phyloP scores from a whole-genome alignment of 2,888 invertebrate species.

The Trisateles emortualis region DNA sequence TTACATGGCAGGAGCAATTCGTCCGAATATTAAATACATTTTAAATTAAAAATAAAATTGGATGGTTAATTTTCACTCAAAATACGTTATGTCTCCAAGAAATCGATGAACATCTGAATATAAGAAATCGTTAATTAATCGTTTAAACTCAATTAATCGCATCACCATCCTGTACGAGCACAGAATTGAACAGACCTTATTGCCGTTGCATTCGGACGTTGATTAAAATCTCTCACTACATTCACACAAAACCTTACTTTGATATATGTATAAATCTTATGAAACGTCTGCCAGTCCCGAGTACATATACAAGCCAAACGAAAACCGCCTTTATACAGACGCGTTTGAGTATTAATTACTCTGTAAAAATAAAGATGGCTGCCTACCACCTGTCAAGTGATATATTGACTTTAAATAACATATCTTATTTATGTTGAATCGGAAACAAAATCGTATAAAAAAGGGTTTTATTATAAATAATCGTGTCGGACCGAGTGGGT shows the following conservation, averaged over 20 bases:
- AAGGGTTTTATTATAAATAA: constrained; percentile 82
- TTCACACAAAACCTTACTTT: constrained; percentile 83
- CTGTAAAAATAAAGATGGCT: constrained; percentile 49
- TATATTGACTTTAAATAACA: constrained; percentile 87
- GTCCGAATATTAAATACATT: constrained; percentile 12
- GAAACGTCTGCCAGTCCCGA: constrained; percentile 72
- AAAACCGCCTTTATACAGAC: constrained; percentile 54
- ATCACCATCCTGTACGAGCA: constrained; percentile 60
- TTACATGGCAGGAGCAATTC: constrained; percentile 25
- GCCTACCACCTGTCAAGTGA: constrained; percentile 87
- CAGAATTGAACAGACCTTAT: constrained; percentile 59
- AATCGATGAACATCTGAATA: constrained; percentile 51
- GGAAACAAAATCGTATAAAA: constrained; percentile 85
- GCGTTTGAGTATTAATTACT: constrained; percentile 58
- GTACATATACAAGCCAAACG: constrained; percentile 51
- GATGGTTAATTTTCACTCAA: constrained; percentile 40
- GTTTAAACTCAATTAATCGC: constrained; percentile 63
- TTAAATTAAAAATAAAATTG: constrained; percentile 26
- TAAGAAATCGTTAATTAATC: constrained; percentile 60
- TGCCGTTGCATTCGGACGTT: constrained; percentile 68
- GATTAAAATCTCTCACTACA: constrained; percentile 85
- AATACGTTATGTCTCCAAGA: constrained; percentile 27
- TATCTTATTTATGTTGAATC: constrained; percentile 88
- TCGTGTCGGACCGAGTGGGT: constrained; percentile 73
- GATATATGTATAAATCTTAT: constrained; percentile 85